Percentiles rank a stretch among this genome's conserved stretches.
phyloP scores from a whole-genome alignment of 2,797 vertebrate genomes.

The Microchirus variegatus region DNA sequence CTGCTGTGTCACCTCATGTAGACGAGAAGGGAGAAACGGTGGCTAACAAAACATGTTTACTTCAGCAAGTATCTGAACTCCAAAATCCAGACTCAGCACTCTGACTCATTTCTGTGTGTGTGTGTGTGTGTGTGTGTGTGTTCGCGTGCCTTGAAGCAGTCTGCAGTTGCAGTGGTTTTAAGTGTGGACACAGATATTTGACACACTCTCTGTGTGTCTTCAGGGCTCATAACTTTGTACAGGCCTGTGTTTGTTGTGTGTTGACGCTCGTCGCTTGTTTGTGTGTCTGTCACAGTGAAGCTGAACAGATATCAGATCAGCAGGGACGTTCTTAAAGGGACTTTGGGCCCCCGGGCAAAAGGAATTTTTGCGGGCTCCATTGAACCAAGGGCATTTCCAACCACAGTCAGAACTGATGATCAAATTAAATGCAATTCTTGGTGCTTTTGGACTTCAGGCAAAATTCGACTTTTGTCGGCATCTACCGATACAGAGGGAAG shows the following conservation, averaged over 20 bases:
- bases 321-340: too few species aligned
- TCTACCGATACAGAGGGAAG: too few species aligned
- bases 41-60: not conserved
- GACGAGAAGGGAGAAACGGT: not conserved
- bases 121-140: not conserved
- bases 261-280: too few species aligned
- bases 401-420: too few species aligned
- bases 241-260: not conserved
- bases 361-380: too few species aligned
- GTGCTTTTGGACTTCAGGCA: too few species aligned
- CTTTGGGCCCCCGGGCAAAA: too few species aligned
- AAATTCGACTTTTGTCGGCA: too few species aligned
- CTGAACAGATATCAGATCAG: too few species aligned
- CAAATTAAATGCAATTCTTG: too few species aligned
- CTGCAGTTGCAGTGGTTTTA: not conserved
- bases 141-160: not conserved
- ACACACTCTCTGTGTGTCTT: not conserved
- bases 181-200: not conserved
- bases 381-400: too few species aligned
- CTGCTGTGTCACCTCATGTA: not conserved
- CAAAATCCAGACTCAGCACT: not conserved
- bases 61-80: not conserved
- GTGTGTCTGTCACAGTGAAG: too few species aligned
- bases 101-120: not conserved
- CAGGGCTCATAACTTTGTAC: not conserved